A percentile compares a stretch with the other conserved stretches of the same genome.
Evolutionary conservation across 2,113 vertebrate genomes (phyloP).

Genomic region (Ciconia stormi): DNA sequence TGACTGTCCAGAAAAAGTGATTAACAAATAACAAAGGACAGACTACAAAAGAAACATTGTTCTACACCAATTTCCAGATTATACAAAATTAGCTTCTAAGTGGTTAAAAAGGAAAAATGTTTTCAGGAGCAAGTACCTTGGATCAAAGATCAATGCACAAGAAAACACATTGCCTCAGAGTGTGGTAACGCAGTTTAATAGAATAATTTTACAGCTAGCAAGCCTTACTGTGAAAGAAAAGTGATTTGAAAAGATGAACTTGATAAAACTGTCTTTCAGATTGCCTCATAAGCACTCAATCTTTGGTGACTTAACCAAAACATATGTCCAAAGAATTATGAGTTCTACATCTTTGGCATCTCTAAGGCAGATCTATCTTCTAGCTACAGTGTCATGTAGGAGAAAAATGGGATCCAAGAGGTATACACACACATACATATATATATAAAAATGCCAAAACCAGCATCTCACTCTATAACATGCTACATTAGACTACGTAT

Average conservation of each 20-base stretch:
- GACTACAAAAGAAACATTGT: not conserved
- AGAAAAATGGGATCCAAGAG: not conserved
- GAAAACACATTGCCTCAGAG: slow-evolving; percentile 12
- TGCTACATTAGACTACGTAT: not conserved
- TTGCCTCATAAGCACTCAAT: not conserved
- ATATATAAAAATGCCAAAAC: not conserved
- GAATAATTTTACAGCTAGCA: slow-evolving; percentile 10
- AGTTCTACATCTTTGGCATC: not conserved
- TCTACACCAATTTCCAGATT: not conserved
- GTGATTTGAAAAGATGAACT: slow-evolving; percentile 7
- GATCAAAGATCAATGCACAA: slow-evolving; percentile 12
- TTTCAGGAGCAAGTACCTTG: not conserved
- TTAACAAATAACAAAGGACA: not conserved
- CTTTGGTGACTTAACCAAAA: slow-evolving; percentile 3
- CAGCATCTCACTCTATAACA: not conserved
- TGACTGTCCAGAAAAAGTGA: not conserved
- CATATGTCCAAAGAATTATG: not conserved
- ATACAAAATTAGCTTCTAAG: not conserved
- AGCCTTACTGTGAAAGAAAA: not conserved
- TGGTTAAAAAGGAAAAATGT: not conserved
- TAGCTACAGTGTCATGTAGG: not conserved
- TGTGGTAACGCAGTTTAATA: not conserved
- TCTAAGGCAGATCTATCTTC: not conserved
- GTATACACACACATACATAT: accelerated
- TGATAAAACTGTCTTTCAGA: not conserved